Percentiles rank a stretch among this genome's conserved stretches.
These are phyloP conservation scores for Hermatobates lingyangjiaoensis DNA, from an alignment of 1,140 invertebrate species.

Conservation along the genomic window DNA sequence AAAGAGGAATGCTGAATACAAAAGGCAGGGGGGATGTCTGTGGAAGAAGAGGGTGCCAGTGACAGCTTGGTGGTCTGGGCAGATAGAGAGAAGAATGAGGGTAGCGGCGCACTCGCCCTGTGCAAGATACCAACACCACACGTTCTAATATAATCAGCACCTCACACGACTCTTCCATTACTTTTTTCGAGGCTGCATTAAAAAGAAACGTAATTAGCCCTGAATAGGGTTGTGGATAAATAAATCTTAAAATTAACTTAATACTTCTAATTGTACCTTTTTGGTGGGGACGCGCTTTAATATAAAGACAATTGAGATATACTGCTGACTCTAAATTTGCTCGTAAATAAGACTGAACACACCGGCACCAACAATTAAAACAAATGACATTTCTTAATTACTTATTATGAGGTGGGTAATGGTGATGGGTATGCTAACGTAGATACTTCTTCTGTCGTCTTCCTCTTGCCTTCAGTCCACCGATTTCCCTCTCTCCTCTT, in stretches of 20 bases:
- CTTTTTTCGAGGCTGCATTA: conserved; percentile 8
- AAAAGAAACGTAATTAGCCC: conserved; percentile 13
- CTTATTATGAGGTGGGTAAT: conserved; percentile 15
- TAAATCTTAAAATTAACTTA: conserved; percentile 17
- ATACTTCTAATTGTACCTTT: conserved; percentile 16
- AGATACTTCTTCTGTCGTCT: too few species aligned
- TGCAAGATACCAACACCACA: too few species aligned
- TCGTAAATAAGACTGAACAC: conserved; percentile 11
- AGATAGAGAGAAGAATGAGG: neutral
- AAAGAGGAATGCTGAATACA: too few species aligned
- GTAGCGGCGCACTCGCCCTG: too few species aligned
- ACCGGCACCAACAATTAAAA: conserved; percentile 16
- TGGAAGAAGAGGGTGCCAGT: neutral
- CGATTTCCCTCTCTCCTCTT: too few species aligned
- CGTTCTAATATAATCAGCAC: conserved; percentile 14
- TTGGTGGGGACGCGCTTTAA: conserved; percentile 11
- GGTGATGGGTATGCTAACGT: too few species aligned
- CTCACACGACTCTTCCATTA: conserved; percentile 16
- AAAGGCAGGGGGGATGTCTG: neutral
- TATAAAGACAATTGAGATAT: conserved; percentile 15
- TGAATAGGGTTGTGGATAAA: conserved; percentile 12
- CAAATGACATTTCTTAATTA: conserved; percentile 18
- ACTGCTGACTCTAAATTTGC: conserved; percentile 13
- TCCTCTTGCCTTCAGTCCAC: too few species aligned
- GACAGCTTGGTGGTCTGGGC: neutral